A percentile compares a stretch with the other conserved stretches of the same genome.
These are phyloP conservation scores for Podiceps cristatus DNA, from an alignment of 2,113 vertebrate species.

Conservation along the genomic window DNA sequence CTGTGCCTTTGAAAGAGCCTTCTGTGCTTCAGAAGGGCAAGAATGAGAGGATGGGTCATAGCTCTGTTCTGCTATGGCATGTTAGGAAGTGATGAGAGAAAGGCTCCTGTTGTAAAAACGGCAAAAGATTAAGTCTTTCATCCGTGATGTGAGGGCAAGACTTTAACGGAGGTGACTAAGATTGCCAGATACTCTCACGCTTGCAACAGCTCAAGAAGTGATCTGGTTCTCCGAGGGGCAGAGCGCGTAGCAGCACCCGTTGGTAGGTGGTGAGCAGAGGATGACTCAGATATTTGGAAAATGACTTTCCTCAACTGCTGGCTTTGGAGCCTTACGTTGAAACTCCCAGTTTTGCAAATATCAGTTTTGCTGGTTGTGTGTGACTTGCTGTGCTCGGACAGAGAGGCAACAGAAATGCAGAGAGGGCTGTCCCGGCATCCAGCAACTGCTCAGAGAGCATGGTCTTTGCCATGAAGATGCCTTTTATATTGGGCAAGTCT, in stretches of 20 bases:
- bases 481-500: not conserved
- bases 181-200: not conserved
- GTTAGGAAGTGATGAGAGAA: slow-evolving; percentile 44
- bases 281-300: slow-evolving; percentile 2
- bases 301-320: not conserved
- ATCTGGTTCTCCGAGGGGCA: not conserved
- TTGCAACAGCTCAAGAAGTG: not conserved
- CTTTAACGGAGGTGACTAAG: slow-evolving; percentile 8
- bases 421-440: not conserved
- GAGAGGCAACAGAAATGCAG: not conserved
- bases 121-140: slow-evolving; percentile 12
- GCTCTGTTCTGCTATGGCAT: slow-evolving; percentile 1
- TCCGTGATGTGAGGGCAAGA: not conserved
- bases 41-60: not conserved
- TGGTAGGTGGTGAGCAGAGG: not conserved
- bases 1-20: not conserved
- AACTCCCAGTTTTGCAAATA: not conserved
- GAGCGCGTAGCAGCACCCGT: rapidly evolving
- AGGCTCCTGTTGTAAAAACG: not conserved
- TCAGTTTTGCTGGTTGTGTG: not conserved
- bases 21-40: not conserved
- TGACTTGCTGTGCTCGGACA: not conserved
- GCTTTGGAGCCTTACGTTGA: rapidly evolving
- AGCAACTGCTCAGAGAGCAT: not conserved
- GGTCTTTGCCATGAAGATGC: not conserved